Evolutionary conservation across 2,113 vertebrate species (phyloP), one percentile per base, ranked within the genome.

Genomic region (Telmatochromis sp.): DNA sequence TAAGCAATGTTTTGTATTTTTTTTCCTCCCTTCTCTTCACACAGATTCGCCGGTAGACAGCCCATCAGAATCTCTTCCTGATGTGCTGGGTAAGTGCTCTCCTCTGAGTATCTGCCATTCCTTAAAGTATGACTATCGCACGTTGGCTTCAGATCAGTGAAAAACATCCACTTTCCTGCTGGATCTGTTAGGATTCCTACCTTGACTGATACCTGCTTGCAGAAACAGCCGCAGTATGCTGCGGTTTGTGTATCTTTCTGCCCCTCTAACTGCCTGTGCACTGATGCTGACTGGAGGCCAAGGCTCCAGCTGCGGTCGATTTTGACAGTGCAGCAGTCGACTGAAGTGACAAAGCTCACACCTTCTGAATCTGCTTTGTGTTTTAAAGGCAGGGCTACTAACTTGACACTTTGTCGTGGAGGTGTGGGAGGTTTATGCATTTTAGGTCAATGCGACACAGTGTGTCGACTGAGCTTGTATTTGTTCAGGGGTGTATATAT

Each of bases 91-190:
- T 88, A 85, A 92, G 92, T 86, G 60, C 85, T 92, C 80, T 94
- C 84, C 86, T 89, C 89, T 75, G 87, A 86, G 83, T 87, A 21
- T 78, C 85, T 87, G 86, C 85, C 89, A 19, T 89, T 90, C 65
- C 87, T 90, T 87, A 81, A 83, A 90, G 88, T 86, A 80, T 84
- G 60, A 84, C 87, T 85, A 78, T 85, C 7, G 17, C 45, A 15
- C 5, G 21, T 86, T 93, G 88, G 83, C 82, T 89, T 82, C 81
- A 86, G 75, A 94, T 91, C 82, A 90, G 85, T 89, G 49, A 78
- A 90, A 91, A 87, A 85, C 90, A 88, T 91, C 85, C 70, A 82
- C 85, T 63, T 68, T 85, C 92, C 90, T 55, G 82, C 88, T 91
- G 90, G 49, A 49, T 85, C 26, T 91, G 87, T 87, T 89, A 86